phyloP scores from a whole-genome alignment of 2,113 vertebrate species.

The Dryoscopus gambensis region DNA sequence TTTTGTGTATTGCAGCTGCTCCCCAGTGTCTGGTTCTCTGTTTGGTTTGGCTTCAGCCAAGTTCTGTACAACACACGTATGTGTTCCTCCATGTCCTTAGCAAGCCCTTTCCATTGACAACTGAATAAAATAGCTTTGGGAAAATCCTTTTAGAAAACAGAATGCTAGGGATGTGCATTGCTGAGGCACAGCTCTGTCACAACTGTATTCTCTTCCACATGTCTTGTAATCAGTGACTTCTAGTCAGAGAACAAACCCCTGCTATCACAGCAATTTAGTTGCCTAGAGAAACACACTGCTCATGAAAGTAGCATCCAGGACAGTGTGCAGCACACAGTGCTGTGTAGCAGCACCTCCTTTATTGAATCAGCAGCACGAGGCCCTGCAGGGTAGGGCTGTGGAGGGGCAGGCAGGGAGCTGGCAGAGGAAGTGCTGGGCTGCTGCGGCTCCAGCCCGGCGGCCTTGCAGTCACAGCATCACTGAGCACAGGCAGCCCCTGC shows the following conservation, averaged over 20 bases:
- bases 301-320: background rate
- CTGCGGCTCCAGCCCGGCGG: background rate
- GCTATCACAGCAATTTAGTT: background rate
- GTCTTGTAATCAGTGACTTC: background rate
- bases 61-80: accelerated
- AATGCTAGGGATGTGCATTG: no score
- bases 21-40: background rate
- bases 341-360: background rate
- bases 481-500: background rate
- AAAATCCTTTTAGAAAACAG: background rate
- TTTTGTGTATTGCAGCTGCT: background rate
- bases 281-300: background rate
- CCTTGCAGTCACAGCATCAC: background rate
- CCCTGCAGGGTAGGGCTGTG: background rate
- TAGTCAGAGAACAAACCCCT: background rate
- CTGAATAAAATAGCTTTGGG: background rate
- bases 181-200: background rate
- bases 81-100: background rate
- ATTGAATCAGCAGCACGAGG: accelerated
- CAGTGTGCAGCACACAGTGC: accelerated
- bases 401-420: background rate
- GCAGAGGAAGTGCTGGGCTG: background rate
- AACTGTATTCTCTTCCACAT: background rate
- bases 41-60: background rate
- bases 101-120: background rate